Conservation (phyloP, 2,888 invertebrate genomes). For the Polylopha cassiicola region DNA sequence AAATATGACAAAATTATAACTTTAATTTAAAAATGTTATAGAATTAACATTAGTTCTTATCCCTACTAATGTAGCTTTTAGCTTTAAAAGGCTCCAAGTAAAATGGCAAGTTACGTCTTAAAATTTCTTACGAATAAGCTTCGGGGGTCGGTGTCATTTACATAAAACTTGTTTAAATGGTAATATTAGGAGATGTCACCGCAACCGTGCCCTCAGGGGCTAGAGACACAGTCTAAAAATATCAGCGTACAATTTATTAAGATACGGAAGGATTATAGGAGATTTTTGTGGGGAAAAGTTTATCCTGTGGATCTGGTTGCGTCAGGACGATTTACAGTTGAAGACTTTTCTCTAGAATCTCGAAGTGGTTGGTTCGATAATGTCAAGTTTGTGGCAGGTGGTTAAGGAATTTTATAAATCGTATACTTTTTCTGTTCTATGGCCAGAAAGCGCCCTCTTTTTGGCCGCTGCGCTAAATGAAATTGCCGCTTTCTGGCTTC, state of each 20-base stretch:
- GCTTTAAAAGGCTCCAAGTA: conserved; percentile 63
- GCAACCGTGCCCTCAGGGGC: conserved; percentile 20
- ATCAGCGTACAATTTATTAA: conserved; percentile 3
- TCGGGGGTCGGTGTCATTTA: conserved; percentile 61
- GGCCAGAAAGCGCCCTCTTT: background rate
- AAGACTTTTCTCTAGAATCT: conserved; percentile 45
- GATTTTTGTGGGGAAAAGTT: conserved; percentile 10
- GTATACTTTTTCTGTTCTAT: conserved; percentile 5
- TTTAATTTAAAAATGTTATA: too few relatives aligned
- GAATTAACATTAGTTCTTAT: too few relatives aligned
- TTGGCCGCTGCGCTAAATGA: too few relatives aligned
- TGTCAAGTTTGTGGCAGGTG: conserved; percentile 33
- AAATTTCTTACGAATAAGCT: conserved; percentile 68
- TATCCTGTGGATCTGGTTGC: conserved; percentile 32
- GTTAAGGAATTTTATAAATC: conserved; percentile 31
- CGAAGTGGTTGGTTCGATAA: conserved; percentile 41
- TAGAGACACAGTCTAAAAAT: conserved; percentile 21
- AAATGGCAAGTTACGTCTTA: conserved; percentile 46
- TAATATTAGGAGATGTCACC: conserved; percentile 74
- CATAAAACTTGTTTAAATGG: conserved; percentile 78
- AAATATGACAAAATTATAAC: too few relatives aligned
- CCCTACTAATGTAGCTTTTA: conserved; percentile 53
- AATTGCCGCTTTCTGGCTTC: too few relatives aligned
- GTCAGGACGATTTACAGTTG: conserved; percentile 37
- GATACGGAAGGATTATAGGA: conserved; percentile 23